Percentiles rank a stretch among this genome's conserved stretches.
These are phyloP conservation scores for Porites australiensis DNA, from an alignment of 64 coral and sea anemone genomes.

Conservation along the genomic window DNA sequence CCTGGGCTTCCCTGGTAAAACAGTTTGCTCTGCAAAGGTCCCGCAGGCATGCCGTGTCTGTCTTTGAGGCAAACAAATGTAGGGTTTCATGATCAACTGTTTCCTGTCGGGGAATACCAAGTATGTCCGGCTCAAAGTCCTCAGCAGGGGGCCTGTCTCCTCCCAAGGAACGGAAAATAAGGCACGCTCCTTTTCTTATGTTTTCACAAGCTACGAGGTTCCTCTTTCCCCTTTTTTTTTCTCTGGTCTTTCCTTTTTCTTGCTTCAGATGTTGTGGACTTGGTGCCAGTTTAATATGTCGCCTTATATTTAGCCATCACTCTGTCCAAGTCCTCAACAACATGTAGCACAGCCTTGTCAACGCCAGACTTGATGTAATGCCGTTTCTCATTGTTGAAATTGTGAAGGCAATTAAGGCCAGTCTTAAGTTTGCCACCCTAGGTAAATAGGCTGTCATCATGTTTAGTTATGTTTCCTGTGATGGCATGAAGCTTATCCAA, in stretches of 20 bases:
- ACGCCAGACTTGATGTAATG: background rate
- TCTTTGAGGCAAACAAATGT: too few species aligned
- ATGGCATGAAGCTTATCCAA: too few species aligned
- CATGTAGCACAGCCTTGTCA: background rate
- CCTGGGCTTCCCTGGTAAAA: too few species aligned
- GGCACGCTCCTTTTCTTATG: background rate
- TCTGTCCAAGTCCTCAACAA: background rate
- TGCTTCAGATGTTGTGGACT: too few species aligned
- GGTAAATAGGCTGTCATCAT: background rate
- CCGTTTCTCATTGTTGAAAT: too few species aligned
- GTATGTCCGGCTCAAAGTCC: background rate
- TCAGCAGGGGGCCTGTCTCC: too few species aligned
- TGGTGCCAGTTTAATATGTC: too few species aligned
- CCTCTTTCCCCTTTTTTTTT: background rate
- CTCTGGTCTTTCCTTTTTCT: too few species aligned
- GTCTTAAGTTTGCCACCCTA: background rate
- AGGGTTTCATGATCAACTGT: background rate
- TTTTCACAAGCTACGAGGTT: background rate
- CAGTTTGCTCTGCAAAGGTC: background rate
- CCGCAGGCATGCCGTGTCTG: background rate
- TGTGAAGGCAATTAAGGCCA: too few species aligned
- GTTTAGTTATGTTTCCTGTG: too few species aligned
- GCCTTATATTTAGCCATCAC: too few species aligned
- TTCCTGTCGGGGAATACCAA: background rate
- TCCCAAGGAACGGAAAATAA: background rate